Conservation (phyloP, 2,113 vertebrate species). For the Scomber japonicus region DNA sequence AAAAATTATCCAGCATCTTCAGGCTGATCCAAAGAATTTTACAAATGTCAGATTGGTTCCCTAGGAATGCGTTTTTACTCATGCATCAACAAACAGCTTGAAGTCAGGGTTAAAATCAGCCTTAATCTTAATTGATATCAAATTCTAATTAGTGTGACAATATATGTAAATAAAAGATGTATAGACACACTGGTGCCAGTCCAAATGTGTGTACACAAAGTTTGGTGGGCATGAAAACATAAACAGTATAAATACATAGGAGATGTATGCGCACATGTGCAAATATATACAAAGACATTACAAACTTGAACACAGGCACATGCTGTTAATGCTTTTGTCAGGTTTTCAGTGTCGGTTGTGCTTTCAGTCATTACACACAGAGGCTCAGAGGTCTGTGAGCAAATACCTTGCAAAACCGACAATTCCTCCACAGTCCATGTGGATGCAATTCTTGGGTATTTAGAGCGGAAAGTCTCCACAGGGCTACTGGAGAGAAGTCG, state of each 20-base stretch:
- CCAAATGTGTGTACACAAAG: background rate
- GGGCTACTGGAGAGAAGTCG: slow-evolving; percentile 64
- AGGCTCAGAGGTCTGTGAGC: slow-evolving; percentile 41
- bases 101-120: background rate
- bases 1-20: too few relatives aligned
- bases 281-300: background rate
- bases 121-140: background rate
- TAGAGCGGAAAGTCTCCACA: slow-evolving; percentile 79
- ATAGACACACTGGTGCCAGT: background rate
- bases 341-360: slow-evolving; percentile 11
- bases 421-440: slow-evolving; percentile 59
- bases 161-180: background rate
- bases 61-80: too few relatives aligned
- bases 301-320: slow-evolving; percentile 30
- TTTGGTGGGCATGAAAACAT: background rate
- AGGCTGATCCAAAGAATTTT: too few relatives aligned
- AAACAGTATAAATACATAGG: background rate
- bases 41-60: too few relatives aligned
- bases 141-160: too few relatives aligned
- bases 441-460: slow-evolving; percentile 75
- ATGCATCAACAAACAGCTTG: too few relatives aligned
- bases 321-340: slow-evolving; percentile 9
- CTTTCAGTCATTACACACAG: slow-evolving; percentile 27
- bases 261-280: background rate
- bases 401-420: slow-evolving; percentile 50